Conservation (phyloP, 2,888 invertebrate species). For the Perizoma flavofasciatum region DNA sequence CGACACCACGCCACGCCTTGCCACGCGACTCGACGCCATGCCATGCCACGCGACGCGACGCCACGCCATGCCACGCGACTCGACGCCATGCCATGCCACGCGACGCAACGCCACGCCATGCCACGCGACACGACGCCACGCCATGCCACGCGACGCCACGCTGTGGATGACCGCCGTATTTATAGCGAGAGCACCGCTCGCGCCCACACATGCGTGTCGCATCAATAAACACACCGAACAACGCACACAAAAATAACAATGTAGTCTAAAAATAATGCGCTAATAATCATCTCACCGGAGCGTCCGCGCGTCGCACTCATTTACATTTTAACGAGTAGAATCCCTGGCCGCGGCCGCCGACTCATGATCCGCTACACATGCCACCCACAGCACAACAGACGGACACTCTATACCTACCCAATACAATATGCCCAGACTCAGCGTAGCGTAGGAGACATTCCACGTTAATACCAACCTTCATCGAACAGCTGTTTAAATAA, state of each 20-base stretch:
- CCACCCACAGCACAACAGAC: too few relatives aligned
- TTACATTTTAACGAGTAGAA: too few relatives aligned
- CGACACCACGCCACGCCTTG: too few relatives aligned
- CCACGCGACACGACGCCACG: too few relatives aligned
- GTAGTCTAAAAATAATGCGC: constrained; percentile 55
- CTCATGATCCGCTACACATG: too few relatives aligned
- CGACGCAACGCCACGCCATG: too few relatives aligned
- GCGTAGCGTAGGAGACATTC: not conserved
- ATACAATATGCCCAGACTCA: not conserved
- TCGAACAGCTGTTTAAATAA: constrained; percentile 39
- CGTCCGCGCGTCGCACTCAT: constrained; percentile 30
- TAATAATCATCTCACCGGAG: constrained; percentile 49
- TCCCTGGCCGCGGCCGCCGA: too few relatives aligned
- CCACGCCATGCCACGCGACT: too few relatives aligned
- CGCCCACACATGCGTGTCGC: constrained; percentile 37
- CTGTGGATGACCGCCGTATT: constrained; percentile 27
- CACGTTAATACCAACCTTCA: constrained; percentile 34
- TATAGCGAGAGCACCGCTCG: constrained; percentile 85
- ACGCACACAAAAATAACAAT: constrained; percentile 51
- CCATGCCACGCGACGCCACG: too few relatives aligned
- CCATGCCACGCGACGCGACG: too few relatives aligned
- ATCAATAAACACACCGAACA: constrained; percentile 36
- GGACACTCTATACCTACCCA: not conserved
- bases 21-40: too few relatives aligned
- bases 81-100: too few relatives aligned